Evolutionary conservation across 2,888 invertebrate species (phyloP).

Genomic region (Timema cristinae): DNA sequence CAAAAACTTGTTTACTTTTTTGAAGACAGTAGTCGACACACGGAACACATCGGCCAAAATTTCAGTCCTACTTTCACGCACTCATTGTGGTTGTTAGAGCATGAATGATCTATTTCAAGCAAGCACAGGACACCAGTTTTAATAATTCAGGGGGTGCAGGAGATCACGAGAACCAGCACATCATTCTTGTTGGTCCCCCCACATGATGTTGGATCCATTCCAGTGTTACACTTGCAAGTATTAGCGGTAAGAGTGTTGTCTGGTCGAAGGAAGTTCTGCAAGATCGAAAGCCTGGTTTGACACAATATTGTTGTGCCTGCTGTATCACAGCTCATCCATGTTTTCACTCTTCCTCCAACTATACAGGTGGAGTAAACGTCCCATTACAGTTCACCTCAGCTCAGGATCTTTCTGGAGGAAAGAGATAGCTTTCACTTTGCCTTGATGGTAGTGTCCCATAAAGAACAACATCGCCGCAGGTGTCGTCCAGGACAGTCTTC

Average conservation of each 20-base stretch:
- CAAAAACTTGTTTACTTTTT: background rate
- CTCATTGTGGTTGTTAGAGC: background rate
- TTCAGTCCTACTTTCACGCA: background rate
- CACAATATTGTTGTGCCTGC: background rate
- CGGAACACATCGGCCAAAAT: background rate
- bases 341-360: background rate
- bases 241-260: background rate
- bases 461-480: background rate
- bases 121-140: slow-evolving; percentile 6
- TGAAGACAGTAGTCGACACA: background rate
- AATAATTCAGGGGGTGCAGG: slow-evolving; percentile 4
- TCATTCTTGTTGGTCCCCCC: background rate
- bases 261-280: background rate
- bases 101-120: background rate
- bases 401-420: background rate
- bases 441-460: slow-evolving; percentile 5
- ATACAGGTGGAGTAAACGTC: background rate
- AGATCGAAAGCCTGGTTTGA: background rate
- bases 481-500: background rate
- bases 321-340: background rate
- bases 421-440: slow-evolving; percentile 1
- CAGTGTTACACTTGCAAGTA: slow-evolving; percentile 2
- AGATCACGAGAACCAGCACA: background rate
- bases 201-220: background rate
- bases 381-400: background rate